A percentile compares a stretch with the other conserved stretches of the same genome.
Conservation (phyloP, 2,113 vertebrate species). For the Danionella cerebrum region DNA sequence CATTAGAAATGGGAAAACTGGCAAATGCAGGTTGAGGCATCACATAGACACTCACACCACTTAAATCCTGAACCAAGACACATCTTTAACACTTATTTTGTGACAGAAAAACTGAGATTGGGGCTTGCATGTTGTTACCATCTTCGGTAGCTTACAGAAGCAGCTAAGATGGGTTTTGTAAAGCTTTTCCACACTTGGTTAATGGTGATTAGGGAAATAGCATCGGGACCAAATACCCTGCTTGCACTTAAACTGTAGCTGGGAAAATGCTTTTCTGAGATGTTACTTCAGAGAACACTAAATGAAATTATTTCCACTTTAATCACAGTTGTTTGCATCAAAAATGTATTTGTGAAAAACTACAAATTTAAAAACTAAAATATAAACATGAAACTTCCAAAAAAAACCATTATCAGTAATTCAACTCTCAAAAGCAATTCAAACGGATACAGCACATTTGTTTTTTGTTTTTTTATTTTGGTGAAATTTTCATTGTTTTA, state of each 20-base stretch:
- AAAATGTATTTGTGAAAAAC: too few species aligned
- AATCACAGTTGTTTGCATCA: too few species aligned
- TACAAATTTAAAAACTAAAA: too few species aligned
- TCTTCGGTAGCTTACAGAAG: not conserved
- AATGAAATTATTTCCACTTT: too few species aligned
- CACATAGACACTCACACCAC: not conserved
- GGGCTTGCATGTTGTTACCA: not conserved
- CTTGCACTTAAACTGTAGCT: not conserved
- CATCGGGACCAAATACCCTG: not conserved
- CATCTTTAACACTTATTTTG: not conserved
- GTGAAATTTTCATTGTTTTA: too few species aligned
- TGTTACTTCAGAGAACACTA: too few species aligned
- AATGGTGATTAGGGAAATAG: not conserved
- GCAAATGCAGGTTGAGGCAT: not conserved
- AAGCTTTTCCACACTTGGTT: slow-evolving; percentile 8
- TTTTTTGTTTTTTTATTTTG: too few species aligned
- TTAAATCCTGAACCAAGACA: not conserved
- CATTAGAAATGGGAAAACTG: slow-evolving; percentile 10
- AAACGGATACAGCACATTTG: too few species aligned
- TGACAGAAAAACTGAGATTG: not conserved
- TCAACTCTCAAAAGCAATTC: too few species aligned
- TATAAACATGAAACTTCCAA: too few species aligned
- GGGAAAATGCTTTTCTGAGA: too few species aligned
- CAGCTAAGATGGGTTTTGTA: not conserved
- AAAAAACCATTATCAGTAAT: too few species aligned